Evolutionary conservation across 2,113 vertebrate species (phyloP), one percentile per base, ranked within the genome.

Genomic region (Mastomys coucha): DNA sequence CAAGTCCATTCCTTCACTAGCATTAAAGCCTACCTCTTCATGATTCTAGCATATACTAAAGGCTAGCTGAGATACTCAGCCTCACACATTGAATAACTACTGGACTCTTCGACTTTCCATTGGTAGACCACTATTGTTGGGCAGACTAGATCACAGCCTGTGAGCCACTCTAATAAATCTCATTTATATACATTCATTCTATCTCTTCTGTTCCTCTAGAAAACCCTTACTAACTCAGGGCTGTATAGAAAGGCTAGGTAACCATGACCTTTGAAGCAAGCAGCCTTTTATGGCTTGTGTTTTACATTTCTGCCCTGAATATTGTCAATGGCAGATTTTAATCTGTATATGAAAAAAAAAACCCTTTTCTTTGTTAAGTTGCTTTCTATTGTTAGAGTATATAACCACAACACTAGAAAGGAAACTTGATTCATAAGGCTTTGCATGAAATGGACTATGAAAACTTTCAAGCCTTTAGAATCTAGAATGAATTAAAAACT

Each of bases 381-480:
- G 42, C 17, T 7, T 33, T 85, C 26, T 65, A 9, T 67, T 65
- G 60, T 45, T 45, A 65, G 7, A 12, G 24, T 85, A 28, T 12
- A 31, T 85, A 85, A 85, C 33, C 7, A 63, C n/a, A 72, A 20
- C 22, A 88, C 24, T 72, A 88, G 3, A 53, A 88, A 65, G 14
- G n/a, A 65, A 85, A 45, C 26, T 65, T 65, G 60, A 65, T 45
- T 7, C 45, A 16, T 80, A 91, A 12, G 1, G 2, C 31, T 93
- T 93, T 89, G 45, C 67, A 69, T 91, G 5, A 91, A 97, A 95
- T 92, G 51, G 36, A 24, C 33, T 24, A 60, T 72, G 39, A 49
- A 80, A 89, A 75, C 1, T 42, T 89, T 77, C 20, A 88, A 85
- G 63, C 2, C 22, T 96, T 58, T 84, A 84, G 45, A 91, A 39